Evolutionary conservation across 2,113 vertebrate species (phyloP), one percentile per base, ranked within the genome.

Genomic region (Danionella cerebrum): DNA sequence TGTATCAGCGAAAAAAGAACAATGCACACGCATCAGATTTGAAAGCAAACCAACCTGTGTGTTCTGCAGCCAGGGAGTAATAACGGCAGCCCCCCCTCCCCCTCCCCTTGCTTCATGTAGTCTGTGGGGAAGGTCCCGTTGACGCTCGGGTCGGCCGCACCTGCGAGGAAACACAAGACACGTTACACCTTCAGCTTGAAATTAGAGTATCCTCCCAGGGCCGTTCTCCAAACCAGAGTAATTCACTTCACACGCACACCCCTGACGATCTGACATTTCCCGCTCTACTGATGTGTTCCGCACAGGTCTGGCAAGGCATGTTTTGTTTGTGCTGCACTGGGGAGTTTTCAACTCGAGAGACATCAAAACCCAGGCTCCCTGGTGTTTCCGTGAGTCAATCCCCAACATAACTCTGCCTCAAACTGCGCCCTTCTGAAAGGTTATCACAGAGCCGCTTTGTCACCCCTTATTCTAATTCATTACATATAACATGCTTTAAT

Each of bases 381-480:
- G 69, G 60, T 62, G 66, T 70, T 66, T 45, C 55, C 38, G 25
- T 39, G 3, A 42, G 21, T 33, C 24, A 19, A 47, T n/a, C n/a
- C n/a, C n/a, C n/a, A n/a, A n/a, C n/a, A n/a, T n/a, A n/a, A n/a
- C 55, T 39, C 12, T 14, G 27, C 38, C 21, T 12, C 25, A 42
- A 82, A 85, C 82, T 77, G 81, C 78, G 84, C 84, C 85, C 87
- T 86, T 87, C 84, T 76, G 78, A 86, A 84, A 86, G 87, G 87
- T 88, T 86, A 86, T 83, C 82, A 79, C 16, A 83, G 81, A 82
- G 83, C 78, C 73, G 73, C 82, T 81, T 79, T 83, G 83, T 83
- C 80, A 72, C 82, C 78, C 75, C 81, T 84, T 82, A 81, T 86
- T 82, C 84, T 68, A 84, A 78, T 86, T 86, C 79, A 85, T 87